Conservation (phyloP, 2,113 vertebrate species). For the Tragelaphus strepsiceros region DNA sequence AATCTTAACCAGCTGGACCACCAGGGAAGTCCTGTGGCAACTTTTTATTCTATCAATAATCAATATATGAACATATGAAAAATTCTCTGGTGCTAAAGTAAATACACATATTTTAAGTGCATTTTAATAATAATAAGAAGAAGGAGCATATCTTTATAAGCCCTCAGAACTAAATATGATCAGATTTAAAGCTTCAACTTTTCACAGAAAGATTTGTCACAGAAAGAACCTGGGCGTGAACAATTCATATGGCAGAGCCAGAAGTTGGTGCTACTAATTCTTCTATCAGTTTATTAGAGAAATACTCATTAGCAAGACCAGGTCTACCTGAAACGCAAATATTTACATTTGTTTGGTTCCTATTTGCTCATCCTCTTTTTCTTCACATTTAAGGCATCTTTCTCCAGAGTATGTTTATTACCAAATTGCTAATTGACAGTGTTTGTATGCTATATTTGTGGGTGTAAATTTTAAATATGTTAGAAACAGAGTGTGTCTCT, state of each 20-base stretch:
- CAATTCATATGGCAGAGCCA: not conserved
- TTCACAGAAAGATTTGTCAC: not conserved
- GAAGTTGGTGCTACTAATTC: not conserved
- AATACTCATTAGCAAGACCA: not conserved
- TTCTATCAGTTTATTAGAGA: not conserved
- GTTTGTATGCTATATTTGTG: slow-evolving; percentile 43
- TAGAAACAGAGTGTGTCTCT: not conserved
- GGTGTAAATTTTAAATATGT: slow-evolving; percentile 23
- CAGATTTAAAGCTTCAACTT: not conserved
- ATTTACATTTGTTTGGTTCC: not conserved
- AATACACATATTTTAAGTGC: not conserved
- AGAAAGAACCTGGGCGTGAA: not conserved
- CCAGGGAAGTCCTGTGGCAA: not conserved
- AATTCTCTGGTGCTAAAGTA: not conserved
- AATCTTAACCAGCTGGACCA: not conserved
- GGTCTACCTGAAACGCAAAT: not conserved
- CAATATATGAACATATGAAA: not conserved
- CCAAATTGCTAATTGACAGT: slow-evolving; percentile 6
- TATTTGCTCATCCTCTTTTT: not conserved
- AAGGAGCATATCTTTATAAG: not conserved
- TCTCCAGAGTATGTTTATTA: slow-evolving; percentile 3
- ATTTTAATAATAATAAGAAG: not conserved
- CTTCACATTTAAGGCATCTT: not conserved
- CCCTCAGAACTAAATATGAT: not conserved
- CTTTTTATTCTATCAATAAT: not conserved